Evolutionary conservation across 2,797 vertebrate species (phyloP).

Genomic region (Falco novaeseelandiae): DNA sequence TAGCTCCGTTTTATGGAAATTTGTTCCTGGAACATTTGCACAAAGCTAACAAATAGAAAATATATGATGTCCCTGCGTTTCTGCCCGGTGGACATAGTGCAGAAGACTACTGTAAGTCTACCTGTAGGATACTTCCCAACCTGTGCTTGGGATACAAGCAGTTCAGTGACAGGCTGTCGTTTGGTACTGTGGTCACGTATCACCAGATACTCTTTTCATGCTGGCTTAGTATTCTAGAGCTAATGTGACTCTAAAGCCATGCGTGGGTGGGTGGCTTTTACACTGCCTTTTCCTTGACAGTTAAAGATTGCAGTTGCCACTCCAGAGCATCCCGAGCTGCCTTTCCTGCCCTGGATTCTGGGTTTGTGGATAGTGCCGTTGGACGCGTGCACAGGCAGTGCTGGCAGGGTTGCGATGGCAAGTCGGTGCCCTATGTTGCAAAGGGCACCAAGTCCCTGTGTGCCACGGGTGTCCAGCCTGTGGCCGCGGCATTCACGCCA

Average conservation of each 20-base stretch:
- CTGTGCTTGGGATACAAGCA: neutral
- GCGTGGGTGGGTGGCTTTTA: neutral
- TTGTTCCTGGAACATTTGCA: neutral
- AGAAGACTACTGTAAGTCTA: neutral
- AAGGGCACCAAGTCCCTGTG: neutral
- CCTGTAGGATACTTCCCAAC: neutral
- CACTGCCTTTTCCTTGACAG: neutral
- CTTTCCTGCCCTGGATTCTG: neutral
- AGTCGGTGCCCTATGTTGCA: neutral
- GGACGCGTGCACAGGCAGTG: rapidly evolving
- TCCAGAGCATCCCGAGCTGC: neutral
- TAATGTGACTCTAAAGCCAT: neutral
- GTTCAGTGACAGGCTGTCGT: neutral
- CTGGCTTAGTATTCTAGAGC: neutral
- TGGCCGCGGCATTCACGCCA: rapidly evolving
- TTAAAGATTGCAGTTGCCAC: neutral
- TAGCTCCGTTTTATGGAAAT: neutral
- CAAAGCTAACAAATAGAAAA: neutral
- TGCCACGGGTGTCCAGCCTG: neutral
- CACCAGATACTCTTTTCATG: neutral
- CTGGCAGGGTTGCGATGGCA: rapidly evolving
- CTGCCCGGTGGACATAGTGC: neutral
- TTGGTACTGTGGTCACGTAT: neutral
- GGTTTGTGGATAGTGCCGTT: neutral
- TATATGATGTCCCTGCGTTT: neutral